Percentiles rank a stretch among this genome's conserved stretches.
phyloP scores from a whole-genome alignment of 2,797 vertebrate species.

The Poecilia wingei region DNA sequence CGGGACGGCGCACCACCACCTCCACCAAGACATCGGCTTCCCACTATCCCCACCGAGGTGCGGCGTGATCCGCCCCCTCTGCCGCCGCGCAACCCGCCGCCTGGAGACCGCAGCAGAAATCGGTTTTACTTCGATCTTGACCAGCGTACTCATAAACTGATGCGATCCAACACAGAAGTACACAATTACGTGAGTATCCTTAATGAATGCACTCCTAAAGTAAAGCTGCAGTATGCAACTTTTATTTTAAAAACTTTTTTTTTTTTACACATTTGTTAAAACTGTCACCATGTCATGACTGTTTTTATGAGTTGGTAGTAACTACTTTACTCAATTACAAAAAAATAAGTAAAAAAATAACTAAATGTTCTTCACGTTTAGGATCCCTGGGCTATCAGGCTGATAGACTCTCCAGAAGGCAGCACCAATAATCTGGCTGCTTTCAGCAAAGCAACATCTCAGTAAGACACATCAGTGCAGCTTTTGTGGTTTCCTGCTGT shows the following conservation, averaged over 20 bases:
- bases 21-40: constrained; percentile 26
- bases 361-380: constrained; percentile 31
- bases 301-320: too few relatives aligned
- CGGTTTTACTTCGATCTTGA: constrained; percentile 28
- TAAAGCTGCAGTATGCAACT: too few relatives aligned
- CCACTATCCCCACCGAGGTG: not conserved
- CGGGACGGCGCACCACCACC: not conserved
- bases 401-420: constrained; percentile 68
- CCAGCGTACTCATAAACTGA: constrained; percentile 20
- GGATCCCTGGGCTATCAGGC: constrained; percentile 63
- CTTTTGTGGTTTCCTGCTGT: not conserved
- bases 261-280: too few relatives aligned
- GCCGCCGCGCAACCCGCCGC: constrained; percentile 45
- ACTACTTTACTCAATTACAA: too few relatives aligned
- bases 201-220: not conserved
- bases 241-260: too few relatives aligned
- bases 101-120: not conserved
- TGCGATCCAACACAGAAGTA: constrained; percentile 56
- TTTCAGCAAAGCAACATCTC: constrained; percentile 57
- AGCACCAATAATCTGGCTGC: constrained; percentile 67
- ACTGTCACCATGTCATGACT: too few relatives aligned
- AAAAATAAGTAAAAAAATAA: too few relatives aligned
- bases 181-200: constrained; percentile 59
- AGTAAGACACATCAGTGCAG: constrained; percentile 49
- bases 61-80: constrained; percentile 58